Conservation (phyloP, 2,888 invertebrate genomes). For the Ferrisia virgata region DNA sequence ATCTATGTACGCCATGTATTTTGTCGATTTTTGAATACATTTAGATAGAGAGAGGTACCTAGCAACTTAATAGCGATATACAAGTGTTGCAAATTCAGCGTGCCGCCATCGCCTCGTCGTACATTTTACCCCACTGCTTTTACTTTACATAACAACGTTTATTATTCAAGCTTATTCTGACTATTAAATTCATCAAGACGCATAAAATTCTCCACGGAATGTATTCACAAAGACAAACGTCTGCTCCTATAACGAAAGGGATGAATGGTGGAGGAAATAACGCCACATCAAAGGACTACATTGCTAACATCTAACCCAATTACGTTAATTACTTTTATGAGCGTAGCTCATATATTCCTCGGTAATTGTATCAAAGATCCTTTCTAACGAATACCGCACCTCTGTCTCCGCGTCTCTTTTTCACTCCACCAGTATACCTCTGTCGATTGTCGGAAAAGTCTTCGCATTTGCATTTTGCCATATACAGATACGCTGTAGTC, state of each 20-base stretch:
- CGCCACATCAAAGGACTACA: constrained; percentile 44
- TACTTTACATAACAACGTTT: constrained; percentile 32
- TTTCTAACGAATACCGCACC: constrained; percentile 41
- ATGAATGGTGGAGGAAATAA: constrained; percentile 38
- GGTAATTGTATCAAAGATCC: constrained; percentile 46
- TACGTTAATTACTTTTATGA: constrained; percentile 44
- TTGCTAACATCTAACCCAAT: constrained; percentile 45
- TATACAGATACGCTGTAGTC: neutral
- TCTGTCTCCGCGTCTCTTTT: neutral
- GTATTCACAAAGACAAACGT: constrained; percentile 45
- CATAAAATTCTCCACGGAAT: constrained; percentile 41
- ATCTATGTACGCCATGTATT: too few relatives aligned
- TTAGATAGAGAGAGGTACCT: neutral
- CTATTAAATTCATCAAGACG: constrained; percentile 40
- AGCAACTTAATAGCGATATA: too few relatives aligned
- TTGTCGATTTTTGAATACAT: constrained; percentile 11
- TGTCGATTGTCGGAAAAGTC: constrained; percentile 40
- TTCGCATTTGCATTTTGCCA: constrained; percentile 41
- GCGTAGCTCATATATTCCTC: constrained; percentile 42
- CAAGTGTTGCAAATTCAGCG: neutral
- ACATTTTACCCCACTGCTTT: neutral
- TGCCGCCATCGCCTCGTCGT: neutral
- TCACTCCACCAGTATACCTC: neutral
- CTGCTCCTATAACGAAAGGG: constrained; percentile 41
- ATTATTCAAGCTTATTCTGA: constrained; percentile 44